Percentiles rank a stretch among this genome's conserved stretches.
phyloP scores from a whole-genome alignment of 2,888 invertebrate genomes.

The Cyaniris semiargus region DNA sequence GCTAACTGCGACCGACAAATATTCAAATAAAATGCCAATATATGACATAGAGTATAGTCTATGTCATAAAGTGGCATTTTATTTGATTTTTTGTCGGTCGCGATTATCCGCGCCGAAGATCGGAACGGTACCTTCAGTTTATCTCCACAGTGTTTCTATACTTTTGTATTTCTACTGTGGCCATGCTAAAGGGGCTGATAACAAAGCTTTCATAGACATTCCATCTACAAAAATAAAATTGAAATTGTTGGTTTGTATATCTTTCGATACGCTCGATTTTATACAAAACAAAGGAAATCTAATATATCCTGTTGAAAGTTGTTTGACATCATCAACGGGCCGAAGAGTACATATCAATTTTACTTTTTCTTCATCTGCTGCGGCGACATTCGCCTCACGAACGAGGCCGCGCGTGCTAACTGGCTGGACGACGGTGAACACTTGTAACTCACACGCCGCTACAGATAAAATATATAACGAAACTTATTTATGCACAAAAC shows the following conservation, averaged over 20 bases:
- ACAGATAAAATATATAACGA: constrained; percentile 45
- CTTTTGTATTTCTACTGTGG: too few species aligned
- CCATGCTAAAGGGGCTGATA: too few species aligned
- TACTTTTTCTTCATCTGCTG: constrained; percentile 74
- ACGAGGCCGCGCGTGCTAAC: constrained; percentile 70
- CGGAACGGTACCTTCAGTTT: too few species aligned
- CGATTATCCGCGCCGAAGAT: too few species aligned
- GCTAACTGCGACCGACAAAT: too few species aligned
- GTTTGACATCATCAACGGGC: constrained; percentile 55
- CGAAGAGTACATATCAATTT: constrained; percentile 70
- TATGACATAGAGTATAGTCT: too few species aligned
- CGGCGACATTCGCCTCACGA: constrained; percentile 74
- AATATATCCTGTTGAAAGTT: constrained; percentile 75
- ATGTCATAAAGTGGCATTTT: too few species aligned
- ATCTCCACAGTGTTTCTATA: too few species aligned
- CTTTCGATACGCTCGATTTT: constrained; percentile 34
- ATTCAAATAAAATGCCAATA: too few species aligned
- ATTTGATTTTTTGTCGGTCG: too few species aligned
- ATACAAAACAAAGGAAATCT: constrained; percentile 44
- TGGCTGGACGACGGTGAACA: constrained; percentile 46
- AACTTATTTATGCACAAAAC: constrained; percentile 41
- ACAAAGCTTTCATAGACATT: too few species aligned
- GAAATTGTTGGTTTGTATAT: not conserved
- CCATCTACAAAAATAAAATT: not conserved
- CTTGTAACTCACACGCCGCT: constrained; percentile 42